These are phyloP conservation scores for Prunella strophiata DNA, from an alignment of 2,797 vertebrate genomes.

Conservation along the genomic window DNA sequence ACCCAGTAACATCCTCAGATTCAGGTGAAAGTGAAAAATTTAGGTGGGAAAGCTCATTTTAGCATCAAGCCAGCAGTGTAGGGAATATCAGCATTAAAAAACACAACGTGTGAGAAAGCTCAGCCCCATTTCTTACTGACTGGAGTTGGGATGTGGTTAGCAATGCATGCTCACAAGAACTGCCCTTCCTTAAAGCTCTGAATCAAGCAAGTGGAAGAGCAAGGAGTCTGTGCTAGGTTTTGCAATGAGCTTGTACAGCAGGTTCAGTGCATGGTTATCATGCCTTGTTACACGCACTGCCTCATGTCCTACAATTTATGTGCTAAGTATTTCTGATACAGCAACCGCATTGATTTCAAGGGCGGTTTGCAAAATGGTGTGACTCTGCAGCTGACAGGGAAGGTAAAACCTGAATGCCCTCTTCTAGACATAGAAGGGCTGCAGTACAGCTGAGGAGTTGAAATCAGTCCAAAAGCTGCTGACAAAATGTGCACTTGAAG, in stretches of 20 bases:
- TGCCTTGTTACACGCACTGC: background rate
- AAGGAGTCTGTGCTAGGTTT: background rate
- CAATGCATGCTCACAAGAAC: background rate
- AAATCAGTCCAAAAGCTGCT: slow-evolving; percentile 14
- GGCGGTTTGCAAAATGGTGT: background rate
- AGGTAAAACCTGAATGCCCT: slow-evolving; percentile 22
- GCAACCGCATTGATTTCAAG: slow-evolving; percentile 44
- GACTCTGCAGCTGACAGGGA: slow-evolving; percentile 51
- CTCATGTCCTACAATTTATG: slow-evolving; percentile 48
- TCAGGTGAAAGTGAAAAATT: background rate
- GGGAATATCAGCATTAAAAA: background rate
- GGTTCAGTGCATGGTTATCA: background rate
- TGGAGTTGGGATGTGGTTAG: background rate
- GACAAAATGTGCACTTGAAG: background rate
- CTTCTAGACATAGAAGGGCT: background rate
- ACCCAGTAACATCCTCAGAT: background rate
- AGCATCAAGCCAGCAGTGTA: background rate
- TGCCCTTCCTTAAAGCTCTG: background rate
- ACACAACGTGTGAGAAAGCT: background rate
- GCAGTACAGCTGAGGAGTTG: background rate
- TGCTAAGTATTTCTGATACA: slow-evolving; percentile 28
- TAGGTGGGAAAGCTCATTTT: background rate
- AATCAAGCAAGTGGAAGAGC: background rate
- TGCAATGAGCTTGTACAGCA: slow-evolving; percentile 40
- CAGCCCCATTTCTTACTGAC: background rate